Evolutionary conservation across 1,140 invertebrate genomes (phyloP), one percentile per base, ranked within the genome.

Genomic region (Drosophila tsacasi): DNA sequence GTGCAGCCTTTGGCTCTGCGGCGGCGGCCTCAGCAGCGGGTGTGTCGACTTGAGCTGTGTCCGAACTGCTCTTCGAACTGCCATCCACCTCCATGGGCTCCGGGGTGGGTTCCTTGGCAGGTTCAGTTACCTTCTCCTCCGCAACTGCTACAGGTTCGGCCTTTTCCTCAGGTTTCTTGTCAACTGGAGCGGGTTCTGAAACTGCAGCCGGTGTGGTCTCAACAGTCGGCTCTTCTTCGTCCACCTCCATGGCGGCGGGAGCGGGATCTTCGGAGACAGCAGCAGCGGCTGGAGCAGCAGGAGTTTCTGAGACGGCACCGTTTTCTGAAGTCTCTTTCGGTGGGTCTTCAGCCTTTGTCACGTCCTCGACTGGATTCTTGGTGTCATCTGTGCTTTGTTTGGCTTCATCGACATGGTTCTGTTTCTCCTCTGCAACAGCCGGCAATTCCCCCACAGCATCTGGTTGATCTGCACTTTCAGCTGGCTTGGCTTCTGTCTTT

Each of bases 11-110:
- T 49, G 54, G 25, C 39, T 59, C 50, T 27, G 55, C 3, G n/a
- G 23, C 32, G 13, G 30, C 50, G 25, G 68, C 23, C 37, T 78
- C 68, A 13, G 27, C 58, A 25, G 52, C 64, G 32, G 76, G 52
- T 19, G 71, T 76, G 19, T 71, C 64, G 15, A 75, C 64, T 50
- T 61, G 46, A 63, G 54, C 52, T 39, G 79, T 55, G 66, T 89
- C 78, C 19, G 66, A 63, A 81, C 73, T 92, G 47, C 66, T 75
- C 55, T 91, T 86, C 27, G 78, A 68, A 54, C 87, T 91, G 2
- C 59, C 77, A 76, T 92, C 91, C 2, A 92, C 87, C 25, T 92
- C 91, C 91, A 92, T 92, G 23, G 91, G 81, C 54, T 92, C 91
- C 12, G 86, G 81, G 23, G 91, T 86, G 47, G 64, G 50, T 37